These are phyloP conservation scores for Neodontobutis hainanensis DNA, from an alignment of 2,113 vertebrate species.

Conservation along the genomic window DNA sequence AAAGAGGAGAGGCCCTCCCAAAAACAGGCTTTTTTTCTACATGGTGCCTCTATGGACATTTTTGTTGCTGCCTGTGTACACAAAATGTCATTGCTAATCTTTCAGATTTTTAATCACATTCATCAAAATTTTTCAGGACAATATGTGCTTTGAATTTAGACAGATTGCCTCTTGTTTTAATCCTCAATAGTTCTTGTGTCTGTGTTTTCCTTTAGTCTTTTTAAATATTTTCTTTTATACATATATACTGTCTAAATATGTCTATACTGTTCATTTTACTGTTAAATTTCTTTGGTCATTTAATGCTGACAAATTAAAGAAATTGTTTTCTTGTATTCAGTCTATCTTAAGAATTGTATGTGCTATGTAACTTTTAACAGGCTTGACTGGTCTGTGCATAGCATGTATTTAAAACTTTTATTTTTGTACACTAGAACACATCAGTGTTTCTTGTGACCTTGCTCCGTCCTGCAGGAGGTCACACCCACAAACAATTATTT, in stretches of 20 bases:
- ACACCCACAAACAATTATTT: conserved; percentile 50
- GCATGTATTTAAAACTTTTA: conserved; percentile 37
- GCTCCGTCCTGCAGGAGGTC: conserved; percentile 20
- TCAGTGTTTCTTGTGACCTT: conserved; percentile 41
- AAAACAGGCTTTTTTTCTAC: conserved; percentile 13
- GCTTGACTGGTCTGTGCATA: conserved; percentile 16
- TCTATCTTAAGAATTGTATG: conserved; percentile 19
- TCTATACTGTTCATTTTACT: conserved; percentile 38
- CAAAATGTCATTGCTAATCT: conserved; percentile 22
- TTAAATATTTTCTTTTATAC: conserved; percentile 58
- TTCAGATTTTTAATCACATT: conserved; percentile 33
- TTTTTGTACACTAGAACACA: conserved; percentile 63
- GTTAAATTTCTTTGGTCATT: conserved; percentile 23
- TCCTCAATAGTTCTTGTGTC: conserved; percentile 20
- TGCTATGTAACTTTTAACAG: conserved; percentile 8
- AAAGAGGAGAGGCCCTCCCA: conserved; percentile 26
- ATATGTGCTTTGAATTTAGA: conserved; percentile 6
- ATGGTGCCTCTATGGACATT: conserved; percentile 14
- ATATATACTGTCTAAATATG: conserved; percentile 50
- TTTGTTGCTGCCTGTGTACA: conserved; percentile 1
- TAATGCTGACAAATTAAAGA: conserved; percentile 26
- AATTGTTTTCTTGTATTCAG: conserved; percentile 29
- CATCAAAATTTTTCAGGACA: conserved; percentile 18
- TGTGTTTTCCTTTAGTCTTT: conserved; percentile 53
- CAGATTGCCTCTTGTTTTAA: conserved; percentile 35